Percentiles rank a stretch among this genome's conserved stretches.
phyloP scores from a whole-genome alignment of 2,888 invertebrate genomes.

The Polylopha cassiicola region DNA sequence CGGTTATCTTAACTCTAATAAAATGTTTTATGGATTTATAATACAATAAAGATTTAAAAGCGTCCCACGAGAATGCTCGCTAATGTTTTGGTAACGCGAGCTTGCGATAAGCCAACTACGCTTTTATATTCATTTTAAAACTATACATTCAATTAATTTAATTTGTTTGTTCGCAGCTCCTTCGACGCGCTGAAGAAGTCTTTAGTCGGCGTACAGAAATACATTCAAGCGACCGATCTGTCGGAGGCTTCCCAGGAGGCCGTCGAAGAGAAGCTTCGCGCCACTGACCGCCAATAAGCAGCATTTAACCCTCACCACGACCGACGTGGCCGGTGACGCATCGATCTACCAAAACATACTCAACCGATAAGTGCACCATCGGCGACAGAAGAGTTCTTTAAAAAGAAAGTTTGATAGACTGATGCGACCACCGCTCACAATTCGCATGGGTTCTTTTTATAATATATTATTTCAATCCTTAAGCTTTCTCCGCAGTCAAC shows the following conservation, averaged over 20 bases:
- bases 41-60: too few relatives aligned
- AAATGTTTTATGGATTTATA: neutral
- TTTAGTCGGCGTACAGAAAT: slow-evolving; percentile 97
- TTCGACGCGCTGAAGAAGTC: slow-evolving; percentile 99
- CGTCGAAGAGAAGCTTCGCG: slow-evolving; percentile 95
- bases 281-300: slow-evolving; percentile 92
- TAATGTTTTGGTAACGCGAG: too few relatives aligned
- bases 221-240: slow-evolving; percentile 97
- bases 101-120: too few relatives aligned
- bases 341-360: slow-evolving; percentile 14
- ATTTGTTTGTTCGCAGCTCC: slow-evolving; percentile 79
- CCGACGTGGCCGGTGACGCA: slow-evolving; percentile 36
- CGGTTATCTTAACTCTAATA: neutral
- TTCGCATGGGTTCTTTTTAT: slow-evolving; percentile 46
- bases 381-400: too few relatives aligned
- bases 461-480: slow-evolving; percentile 49
- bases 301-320: slow-evolving; percentile 43
- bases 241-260: slow-evolving; percentile 96
- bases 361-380: slow-evolving; percentile 2
- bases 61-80: too few relatives aligned
- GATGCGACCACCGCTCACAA: slow-evolving; percentile 28
- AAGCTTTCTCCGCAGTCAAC: slow-evolving; percentile 45
- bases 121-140: too few relatives aligned
- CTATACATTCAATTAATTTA: too few relatives aligned
- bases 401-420: too few relatives aligned